phyloP scores from a whole-genome alignment of 1,140 invertebrate genomes.

The Drosophila novamexicana region DNA sequence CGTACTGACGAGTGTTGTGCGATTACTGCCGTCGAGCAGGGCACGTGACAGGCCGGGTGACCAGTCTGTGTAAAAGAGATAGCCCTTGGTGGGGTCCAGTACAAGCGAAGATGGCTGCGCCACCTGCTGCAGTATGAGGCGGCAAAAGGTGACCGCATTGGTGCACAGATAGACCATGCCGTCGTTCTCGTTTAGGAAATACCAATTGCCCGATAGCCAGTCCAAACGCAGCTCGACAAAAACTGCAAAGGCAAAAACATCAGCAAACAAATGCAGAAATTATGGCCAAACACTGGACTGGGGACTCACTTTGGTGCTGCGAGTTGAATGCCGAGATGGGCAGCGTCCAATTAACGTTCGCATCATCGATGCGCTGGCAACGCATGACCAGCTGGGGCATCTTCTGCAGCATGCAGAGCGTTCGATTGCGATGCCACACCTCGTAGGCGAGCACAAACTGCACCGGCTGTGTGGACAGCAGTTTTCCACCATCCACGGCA shows the following conservation, averaged over 20 bases:
- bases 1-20: constrained; percentile 85
- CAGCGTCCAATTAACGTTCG: constrained; percentile 86
- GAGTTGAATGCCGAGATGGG: constrained; percentile 84
- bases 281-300: constrained; percentile 24
- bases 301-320: constrained; percentile 72
- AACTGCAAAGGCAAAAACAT: constrained; percentile 83
- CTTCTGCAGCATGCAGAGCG: constrained; percentile 89
- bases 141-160: constrained; percentile 87
- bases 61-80: constrained; percentile 92
- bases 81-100: constrained; percentile 92
- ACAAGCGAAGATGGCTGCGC: constrained; percentile 91
- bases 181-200: constrained; percentile 91
- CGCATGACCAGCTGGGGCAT: constrained; percentile 84
- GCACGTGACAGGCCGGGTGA: constrained; percentile 88
- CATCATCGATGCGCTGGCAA: constrained; percentile 87
- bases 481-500: constrained; percentile 28
- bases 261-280: constrained; percentile 30
- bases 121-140: constrained; percentile 89
- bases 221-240: constrained; percentile 91
- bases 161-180: constrained; percentile 90
- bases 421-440: constrained; percentile 86
- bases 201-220: constrained; percentile 94
- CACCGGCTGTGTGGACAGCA: constrained; percentile 29
- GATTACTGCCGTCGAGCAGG: constrained; percentile 86
- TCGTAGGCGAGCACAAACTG: constrained; percentile 63